phyloP scores from a whole-genome alignment of 2,888 invertebrate species.

The Drosophila gaucha region DNA sequence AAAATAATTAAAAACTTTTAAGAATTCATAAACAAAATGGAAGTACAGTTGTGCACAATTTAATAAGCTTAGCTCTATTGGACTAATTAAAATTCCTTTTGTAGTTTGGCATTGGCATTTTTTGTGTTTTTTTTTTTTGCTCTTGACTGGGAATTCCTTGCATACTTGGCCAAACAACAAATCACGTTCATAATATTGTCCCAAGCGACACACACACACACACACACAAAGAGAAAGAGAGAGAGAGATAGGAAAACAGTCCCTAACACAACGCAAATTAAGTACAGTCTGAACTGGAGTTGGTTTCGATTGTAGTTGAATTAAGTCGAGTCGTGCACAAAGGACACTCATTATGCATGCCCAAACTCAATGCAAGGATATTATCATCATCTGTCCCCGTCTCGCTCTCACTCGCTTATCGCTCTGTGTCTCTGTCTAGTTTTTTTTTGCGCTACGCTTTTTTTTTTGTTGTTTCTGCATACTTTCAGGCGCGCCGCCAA shows the following conservation, averaged over 20 bases:
- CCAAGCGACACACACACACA: neutral
- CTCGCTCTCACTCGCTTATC: neutral
- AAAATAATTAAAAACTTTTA: too few species aligned
- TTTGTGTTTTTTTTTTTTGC: constrained; percentile 13
- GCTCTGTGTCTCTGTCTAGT: constrained; percentile 11
- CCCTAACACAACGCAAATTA: constrained; percentile 45
- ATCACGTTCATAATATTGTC: constrained; percentile 42
- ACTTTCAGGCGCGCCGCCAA: constrained; percentile 54
- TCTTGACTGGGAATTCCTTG: constrained; percentile 26
- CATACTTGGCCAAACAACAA: constrained; percentile 27
- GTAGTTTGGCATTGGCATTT: constrained; percentile 5
- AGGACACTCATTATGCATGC: constrained; percentile 71
- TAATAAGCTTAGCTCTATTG: neutral
- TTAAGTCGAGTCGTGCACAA: constrained; percentile 52
- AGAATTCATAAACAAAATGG: too few species aligned
- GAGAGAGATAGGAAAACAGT: constrained; percentile 17
- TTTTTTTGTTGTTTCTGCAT: constrained; percentile 51
- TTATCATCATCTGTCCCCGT: neutral
- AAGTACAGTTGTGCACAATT: neutral
- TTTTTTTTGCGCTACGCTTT: constrained; percentile 28
- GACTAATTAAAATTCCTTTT: constrained; percentile 47
- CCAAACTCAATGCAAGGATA: constrained; percentile 16
- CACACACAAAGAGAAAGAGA: neutral
- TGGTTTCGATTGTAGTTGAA: constrained; percentile 29
- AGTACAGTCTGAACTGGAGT: constrained; percentile 26